These are phyloP conservation scores for Incurvaria masculella DNA, from an alignment of 2,888 invertebrate genomes.

Conservation along the genomic window DNA sequence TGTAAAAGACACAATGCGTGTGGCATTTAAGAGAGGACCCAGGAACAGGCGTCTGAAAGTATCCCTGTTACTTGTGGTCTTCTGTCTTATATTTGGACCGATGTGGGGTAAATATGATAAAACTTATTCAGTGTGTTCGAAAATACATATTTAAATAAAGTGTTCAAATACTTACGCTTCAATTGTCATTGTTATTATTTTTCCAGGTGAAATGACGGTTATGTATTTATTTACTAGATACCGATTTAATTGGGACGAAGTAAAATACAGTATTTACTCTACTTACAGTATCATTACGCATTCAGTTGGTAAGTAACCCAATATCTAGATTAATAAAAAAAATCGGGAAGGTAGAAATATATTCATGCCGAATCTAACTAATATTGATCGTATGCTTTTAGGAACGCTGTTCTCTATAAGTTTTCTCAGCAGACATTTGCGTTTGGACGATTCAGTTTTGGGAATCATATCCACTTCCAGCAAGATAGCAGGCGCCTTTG, in stretches of 20 bases:
- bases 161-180: not conserved
- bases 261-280: conserved; percentile 42
- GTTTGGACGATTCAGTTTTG: conserved; percentile 39
- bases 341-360: not conserved
- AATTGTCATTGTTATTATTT: conserved; percentile 7
- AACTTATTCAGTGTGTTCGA: not conserved
- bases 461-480: conserved; percentile 38
- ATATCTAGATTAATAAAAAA: conserved; percentile 1
- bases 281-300: conserved; percentile 41
- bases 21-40: conserved; percentile 48
- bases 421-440: conserved; percentile 34
- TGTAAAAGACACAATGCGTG: conserved; percentile 44
- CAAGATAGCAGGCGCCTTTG: conserved; percentile 32
- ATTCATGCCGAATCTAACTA: not conserved
- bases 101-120: conserved; percentile 36
- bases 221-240: conserved; percentile 44
- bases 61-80: conserved; percentile 34
- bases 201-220: conserved; percentile 44
- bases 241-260: conserved; percentile 49
- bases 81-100: conserved; percentile 40
- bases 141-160: not conserved
- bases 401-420: conserved; percentile 43
- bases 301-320: conserved; percentile 31
- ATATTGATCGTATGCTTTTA: conserved; percentile 19
- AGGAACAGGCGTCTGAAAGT: conserved; percentile 39